phyloP scores from a whole-genome alignment of 2,113 vertebrate genomes.

The Cebidichthys violaceus region DNA sequence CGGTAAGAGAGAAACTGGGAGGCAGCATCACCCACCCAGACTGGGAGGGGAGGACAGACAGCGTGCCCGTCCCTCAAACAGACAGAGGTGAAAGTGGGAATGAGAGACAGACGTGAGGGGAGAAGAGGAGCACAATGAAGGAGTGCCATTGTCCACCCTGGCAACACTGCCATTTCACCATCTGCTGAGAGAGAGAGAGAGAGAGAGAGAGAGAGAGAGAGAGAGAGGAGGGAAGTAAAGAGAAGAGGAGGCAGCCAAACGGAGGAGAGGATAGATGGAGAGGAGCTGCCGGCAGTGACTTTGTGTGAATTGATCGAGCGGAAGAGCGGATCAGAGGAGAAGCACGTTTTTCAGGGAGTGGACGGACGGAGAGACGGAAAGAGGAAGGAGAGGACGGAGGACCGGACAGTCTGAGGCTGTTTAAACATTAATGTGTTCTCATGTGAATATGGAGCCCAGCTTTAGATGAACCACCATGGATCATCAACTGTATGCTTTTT shows the following conservation, averaged over 20 bases:
- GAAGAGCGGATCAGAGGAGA: conserved; percentile 75
- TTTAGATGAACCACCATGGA: conserved; percentile 61
- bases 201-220: conserved; percentile 41
- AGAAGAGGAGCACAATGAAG: conserved; percentile 79
- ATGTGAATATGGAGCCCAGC: conserved; percentile 56
- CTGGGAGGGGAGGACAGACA: conserved; percentile 74
- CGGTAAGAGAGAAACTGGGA: conserved; percentile 65
- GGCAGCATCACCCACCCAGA: conserved; percentile 77
- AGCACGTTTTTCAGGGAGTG: conserved; percentile 79
- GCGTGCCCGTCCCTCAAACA: conserved; percentile 68
- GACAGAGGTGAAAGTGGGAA: conserved; percentile 75
- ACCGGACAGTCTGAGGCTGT: conserved; percentile 65
- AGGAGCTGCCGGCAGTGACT: conserved; percentile 78
- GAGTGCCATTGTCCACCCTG: conserved; percentile 74
- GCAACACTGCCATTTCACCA: conserved; percentile 71
- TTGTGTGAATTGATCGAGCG: conserved; percentile 81
- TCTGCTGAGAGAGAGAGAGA: conserved; percentile 71
- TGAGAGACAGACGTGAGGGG: conserved; percentile 70
- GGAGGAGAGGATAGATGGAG: conserved; percentile 72
- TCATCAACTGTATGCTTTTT: conserved; percentile 67
- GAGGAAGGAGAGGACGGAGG: conserved; percentile 67
- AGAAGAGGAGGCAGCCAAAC: conserved; percentile 69
- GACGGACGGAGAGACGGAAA: conserved; percentile 66
- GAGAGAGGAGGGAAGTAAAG: conserved; percentile 36
- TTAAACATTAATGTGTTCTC: conserved; percentile 72